Conservation (phyloP, 2,113 vertebrate species). For the Morone chrysops region DNA sequence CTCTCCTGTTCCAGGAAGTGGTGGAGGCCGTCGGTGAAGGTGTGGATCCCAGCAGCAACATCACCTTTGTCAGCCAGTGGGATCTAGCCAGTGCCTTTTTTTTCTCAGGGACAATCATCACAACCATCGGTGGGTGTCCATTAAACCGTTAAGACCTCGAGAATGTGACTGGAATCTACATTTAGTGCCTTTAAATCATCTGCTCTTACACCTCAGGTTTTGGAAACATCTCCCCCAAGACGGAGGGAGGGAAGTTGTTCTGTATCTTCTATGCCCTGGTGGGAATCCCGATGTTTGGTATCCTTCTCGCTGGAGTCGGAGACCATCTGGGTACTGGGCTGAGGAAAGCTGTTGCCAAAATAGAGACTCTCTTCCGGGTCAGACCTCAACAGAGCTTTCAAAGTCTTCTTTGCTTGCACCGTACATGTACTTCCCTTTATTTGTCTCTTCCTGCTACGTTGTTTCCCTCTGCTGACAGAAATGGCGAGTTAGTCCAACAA, state of each 20-base stretch:
- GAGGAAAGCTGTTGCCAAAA: conserved; percentile 87
- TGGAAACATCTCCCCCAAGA: conserved; percentile 90
- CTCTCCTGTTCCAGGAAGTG: conserved; percentile 80
- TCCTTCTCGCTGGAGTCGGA: conserved; percentile 90
- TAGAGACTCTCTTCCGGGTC: conserved; percentile 91
- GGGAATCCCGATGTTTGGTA: conserved; percentile 92
- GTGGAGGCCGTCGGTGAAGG: conserved; percentile 85
- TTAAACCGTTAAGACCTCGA: not conserved
- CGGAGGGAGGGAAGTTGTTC: conserved; percentile 89
- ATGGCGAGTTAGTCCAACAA: conserved; percentile 89
- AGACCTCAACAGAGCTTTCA: conserved; percentile 13
- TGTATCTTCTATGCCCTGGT: conserved; percentile 93
- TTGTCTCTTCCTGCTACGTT: conserved; percentile 16
- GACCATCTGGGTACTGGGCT: conserved; percentile 91
- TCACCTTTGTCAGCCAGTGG: conserved; percentile 85
- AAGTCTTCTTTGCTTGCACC: not conserved
- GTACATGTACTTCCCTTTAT: not conserved
- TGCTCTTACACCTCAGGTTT: conserved; percentile 82
- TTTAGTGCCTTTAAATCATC: conserved; percentile 10
- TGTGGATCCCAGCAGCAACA: conserved; percentile 82
- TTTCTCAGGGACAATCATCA: conserved; percentile 94
- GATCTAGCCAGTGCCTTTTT: conserved; percentile 92
- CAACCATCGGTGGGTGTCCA: conserved; percentile 85
- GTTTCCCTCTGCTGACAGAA: conserved; percentile 81
- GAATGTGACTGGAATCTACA: not conserved